Conservation (phyloP, 2,888 invertebrate genomes). For the Trypoxylon attenuatum region DNA sequence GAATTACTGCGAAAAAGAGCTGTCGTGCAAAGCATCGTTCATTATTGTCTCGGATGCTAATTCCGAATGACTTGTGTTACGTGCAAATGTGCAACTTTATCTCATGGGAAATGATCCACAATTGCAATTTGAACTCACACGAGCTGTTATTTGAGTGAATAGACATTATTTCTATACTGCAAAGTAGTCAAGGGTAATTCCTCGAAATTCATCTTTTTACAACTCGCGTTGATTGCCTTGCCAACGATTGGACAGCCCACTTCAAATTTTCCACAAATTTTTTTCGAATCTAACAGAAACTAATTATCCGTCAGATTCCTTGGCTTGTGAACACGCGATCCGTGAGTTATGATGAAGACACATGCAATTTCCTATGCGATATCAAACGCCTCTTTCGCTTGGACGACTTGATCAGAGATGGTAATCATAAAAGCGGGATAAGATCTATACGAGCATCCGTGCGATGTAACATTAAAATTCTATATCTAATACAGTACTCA, state of each 20-base stretch:
- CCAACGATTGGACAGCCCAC: too few relatives aligned
- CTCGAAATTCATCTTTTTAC: too few relatives aligned
- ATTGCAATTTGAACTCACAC: constrained; percentile 25
- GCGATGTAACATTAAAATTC: too few relatives aligned
- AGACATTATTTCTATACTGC: not conserved
- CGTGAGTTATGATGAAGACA: not conserved
- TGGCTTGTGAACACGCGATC: not conserved
- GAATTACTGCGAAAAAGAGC: constrained; percentile 1
- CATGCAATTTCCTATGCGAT: not conserved
- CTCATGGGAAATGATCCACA: constrained; percentile 33
- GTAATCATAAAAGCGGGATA: too few relatives aligned
- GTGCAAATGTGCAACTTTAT: constrained; percentile 42
- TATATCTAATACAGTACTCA: too few relatives aligned
- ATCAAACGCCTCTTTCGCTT: too few relatives aligned
- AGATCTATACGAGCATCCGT: too few relatives aligned
- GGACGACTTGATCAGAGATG: not conserved
- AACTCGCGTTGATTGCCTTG: too few relatives aligned
- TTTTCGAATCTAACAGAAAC: not conserved
- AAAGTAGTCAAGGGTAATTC: not conserved
- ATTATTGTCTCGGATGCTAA: constrained; percentile 28
- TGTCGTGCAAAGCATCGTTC: constrained; percentile 1
- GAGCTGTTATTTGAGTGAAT: constrained; percentile 12
- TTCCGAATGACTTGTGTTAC: constrained; percentile 41
- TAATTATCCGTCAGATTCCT: not conserved
- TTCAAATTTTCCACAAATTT: too few relatives aligned